These are phyloP conservation scores for Epizoanthus illoricatus DNA, from an alignment of 92 coral and sea anemone species.

Conservation along the genomic window DNA sequence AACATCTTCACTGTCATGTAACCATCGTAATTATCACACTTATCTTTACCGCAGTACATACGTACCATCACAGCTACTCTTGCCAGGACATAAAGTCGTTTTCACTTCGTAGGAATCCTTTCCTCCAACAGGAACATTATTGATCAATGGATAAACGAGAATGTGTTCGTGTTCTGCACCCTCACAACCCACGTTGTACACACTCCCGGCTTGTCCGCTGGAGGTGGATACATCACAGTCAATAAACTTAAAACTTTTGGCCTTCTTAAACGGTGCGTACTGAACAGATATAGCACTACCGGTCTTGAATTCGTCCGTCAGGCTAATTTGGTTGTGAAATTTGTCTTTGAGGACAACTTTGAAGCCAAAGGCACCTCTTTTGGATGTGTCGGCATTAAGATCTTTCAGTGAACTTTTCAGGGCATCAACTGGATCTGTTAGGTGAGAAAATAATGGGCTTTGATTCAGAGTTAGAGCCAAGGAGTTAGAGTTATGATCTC, in stretches of 20 bases:
- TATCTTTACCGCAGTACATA: too few relatives aligned
- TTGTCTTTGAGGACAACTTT: constrained; percentile 50
- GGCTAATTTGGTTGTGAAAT: constrained; percentile 36
- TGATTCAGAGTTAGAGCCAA: too few relatives aligned
- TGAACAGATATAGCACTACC: constrained; percentile 45
- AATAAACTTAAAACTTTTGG: constrained; percentile 40
- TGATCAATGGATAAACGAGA: constrained; percentile 52
- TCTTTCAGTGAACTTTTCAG: constrained; percentile 47
- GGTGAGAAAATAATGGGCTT: neutral
- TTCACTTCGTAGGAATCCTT: constrained; percentile 43
- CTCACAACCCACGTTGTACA: constrained; percentile 30
- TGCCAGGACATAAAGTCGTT: constrained; percentile 66
- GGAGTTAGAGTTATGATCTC: too few relatives aligned
- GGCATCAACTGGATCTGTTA: constrained; percentile 64
- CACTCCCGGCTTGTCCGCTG: constrained; percentile 22
- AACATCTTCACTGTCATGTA: too few relatives aligned
- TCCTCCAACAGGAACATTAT: constrained; percentile 59
- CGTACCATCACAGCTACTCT: constrained; percentile 56
- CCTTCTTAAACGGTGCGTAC: constrained; percentile 39
- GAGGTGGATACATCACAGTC: constrained; percentile 31
- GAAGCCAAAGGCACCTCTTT: constrained; percentile 56
- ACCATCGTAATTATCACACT: too few relatives aligned
- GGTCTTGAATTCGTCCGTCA: neutral
- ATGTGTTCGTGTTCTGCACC: constrained; percentile 54
- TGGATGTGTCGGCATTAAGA: constrained; percentile 39